phyloP scores from a whole-genome alignment of 2,888 invertebrate genomes.

The Rhogogaster chlorosoma region DNA sequence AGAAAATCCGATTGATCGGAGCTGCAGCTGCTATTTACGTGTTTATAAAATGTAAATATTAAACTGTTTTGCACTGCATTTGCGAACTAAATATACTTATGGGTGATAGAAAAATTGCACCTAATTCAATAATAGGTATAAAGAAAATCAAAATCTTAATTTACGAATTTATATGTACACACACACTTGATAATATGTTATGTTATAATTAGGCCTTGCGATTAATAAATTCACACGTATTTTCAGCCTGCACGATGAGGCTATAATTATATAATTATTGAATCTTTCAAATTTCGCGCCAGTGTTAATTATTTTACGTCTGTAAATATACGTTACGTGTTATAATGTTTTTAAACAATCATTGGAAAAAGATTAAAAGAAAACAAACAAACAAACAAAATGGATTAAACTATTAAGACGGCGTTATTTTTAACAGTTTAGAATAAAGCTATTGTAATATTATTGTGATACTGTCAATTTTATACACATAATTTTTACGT shows the following conservation, averaged over 20 bases:
- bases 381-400: slow-evolving; percentile 47
- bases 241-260: background rate
- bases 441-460: slow-evolving; percentile 54
- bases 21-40: background rate
- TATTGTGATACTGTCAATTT: slow-evolving; percentile 65
- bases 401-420: background rate
- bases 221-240: background rate
- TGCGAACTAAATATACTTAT: background rate
- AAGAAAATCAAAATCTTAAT: background rate
- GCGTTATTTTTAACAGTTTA: slow-evolving; percentile 50
- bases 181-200: background rate
- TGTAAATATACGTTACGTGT: background rate
- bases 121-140: background rate
- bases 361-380: slow-evolving; percentile 50
- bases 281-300: slow-evolving; percentile 1
- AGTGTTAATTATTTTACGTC: background rate
- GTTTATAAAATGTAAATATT: background rate
- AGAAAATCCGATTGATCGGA: background rate
- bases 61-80: background rate
- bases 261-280: background rate
- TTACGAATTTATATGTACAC: background rate
- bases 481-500: slow-evolving; percentile 64
- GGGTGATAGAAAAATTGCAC: background rate
- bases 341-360: background rate
- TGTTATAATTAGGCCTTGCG: background rate